Conservation (phyloP, 2,797 vertebrate species). For the Apodemus agrarius region DNA sequence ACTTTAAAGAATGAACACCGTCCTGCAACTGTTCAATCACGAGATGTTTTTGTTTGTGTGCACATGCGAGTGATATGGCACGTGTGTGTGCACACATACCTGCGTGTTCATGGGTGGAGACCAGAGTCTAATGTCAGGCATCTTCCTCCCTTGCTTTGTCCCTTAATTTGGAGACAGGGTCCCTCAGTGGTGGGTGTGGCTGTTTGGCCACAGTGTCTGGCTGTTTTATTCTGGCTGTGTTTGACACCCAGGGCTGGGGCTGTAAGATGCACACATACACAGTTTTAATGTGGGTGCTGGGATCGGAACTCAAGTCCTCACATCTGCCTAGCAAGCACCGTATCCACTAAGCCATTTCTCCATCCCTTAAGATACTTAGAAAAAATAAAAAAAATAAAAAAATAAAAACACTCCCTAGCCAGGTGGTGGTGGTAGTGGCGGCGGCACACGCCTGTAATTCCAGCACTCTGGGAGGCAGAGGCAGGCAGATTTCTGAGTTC, state of each 20-base stretch:
- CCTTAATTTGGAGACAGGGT: background rate
- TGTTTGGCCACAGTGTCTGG: background rate
- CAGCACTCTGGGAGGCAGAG: too few species aligned
- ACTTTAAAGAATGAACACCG: background rate
- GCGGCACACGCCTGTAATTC: too few species aligned
- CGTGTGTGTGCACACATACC: background rate
- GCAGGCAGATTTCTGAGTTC: too few species aligned
- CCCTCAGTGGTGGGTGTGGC: background rate
- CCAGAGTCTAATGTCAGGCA: background rate
- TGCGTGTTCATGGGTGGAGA: background rate
- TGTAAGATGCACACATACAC: background rate
- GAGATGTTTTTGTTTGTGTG: background rate
- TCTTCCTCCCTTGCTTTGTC: background rate
- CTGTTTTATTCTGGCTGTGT: background rate
- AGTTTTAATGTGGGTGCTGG: background rate
- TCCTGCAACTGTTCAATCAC: conserved; percentile 14
- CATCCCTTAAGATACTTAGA: background rate
- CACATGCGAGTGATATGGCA: background rate
- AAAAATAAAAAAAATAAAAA: background rate
- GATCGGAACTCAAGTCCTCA: background rate
- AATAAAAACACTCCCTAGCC: too few species aligned
- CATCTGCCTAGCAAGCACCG: background rate
- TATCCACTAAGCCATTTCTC: background rate
- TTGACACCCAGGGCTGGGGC: background rate
- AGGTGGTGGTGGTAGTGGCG: too few species aligned